Evolutionary conservation across 2,113 vertebrate species (phyloP).

Genomic region (Cochlearius cochlearius): DNA sequence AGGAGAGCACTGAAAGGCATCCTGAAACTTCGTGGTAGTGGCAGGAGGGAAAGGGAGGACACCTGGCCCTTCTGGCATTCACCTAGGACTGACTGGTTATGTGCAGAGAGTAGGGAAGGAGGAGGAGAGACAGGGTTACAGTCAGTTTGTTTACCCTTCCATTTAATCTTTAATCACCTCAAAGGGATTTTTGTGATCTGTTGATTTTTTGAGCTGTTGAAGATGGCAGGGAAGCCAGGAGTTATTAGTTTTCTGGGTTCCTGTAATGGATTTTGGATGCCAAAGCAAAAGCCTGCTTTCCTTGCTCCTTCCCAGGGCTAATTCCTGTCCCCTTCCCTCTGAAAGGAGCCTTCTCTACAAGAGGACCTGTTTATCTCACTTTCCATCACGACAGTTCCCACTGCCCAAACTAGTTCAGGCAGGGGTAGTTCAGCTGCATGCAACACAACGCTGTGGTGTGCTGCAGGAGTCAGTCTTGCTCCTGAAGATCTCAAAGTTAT

Average conservation of each 20-base stretch:
- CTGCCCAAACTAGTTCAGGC: neutral
- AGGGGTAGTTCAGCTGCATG: neutral
- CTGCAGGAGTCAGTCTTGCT: neutral
- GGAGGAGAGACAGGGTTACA: neutral
- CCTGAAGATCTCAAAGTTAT: neutral
- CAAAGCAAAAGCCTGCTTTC: neutral
- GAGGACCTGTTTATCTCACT: neutral
- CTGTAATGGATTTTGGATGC: neutral
- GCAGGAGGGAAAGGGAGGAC: constrained; percentile 9
- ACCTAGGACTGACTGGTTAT: neutral
- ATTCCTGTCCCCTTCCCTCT: neutral
- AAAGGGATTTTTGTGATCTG: neutral
- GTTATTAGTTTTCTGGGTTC: neutral
- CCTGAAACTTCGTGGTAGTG: neutral
- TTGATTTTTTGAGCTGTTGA: neutral
- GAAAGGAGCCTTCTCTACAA: neutral
- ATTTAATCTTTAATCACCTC: neutral
- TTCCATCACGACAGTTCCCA: neutral
- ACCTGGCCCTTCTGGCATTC: constrained; percentile 36
- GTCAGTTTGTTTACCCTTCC: neutral
- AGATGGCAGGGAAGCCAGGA: neutral
- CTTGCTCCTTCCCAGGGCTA: neutral
- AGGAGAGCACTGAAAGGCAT: neutral
- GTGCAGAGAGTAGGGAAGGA: neutral
- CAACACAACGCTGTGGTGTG: too few relatives aligned